A percentile compares a stretch with the other conserved stretches of the same genome.
Conservation (phyloP, 2,797 vertebrate genomes). For the Cephalopachus bancanus region DNA sequence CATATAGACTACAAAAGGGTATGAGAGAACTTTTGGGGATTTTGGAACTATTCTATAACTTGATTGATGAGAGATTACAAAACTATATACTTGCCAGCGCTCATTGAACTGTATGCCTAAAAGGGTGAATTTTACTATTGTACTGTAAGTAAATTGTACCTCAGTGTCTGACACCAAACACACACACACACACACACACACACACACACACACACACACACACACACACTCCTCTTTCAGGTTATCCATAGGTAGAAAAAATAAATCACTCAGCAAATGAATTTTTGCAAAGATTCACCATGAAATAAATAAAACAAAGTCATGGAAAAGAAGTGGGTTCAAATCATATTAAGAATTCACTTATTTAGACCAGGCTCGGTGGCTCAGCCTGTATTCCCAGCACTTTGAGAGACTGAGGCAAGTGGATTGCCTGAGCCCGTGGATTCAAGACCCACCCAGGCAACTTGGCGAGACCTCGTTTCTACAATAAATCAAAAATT, state of each 20-base stretch:
- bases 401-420: no score
- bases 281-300: not conserved
- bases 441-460: no score
- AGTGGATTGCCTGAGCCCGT: no score
- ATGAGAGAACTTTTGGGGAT: not conserved
- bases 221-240: not conserved
- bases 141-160: not conserved
- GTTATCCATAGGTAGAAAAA: not conserved
- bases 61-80: not conserved
- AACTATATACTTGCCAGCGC: not conserved
- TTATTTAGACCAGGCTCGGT: not conserved
- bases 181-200: no score
- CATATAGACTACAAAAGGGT: not conserved
- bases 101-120: not conserved
- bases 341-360: not conserved
- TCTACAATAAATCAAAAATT: no score
- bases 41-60: not conserved
- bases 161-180: not conserved
- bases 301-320: conserved; percentile 6
- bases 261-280: not conserved
- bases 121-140: not conserved
- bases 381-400: no score
- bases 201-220: no score
- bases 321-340: not conserved
- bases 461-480: no score